Percentiles rank a stretch among this genome's conserved stretches.
Conservation (phyloP, 2,797 vertebrate genomes). For the Paedocypris micromegethes region DNA sequence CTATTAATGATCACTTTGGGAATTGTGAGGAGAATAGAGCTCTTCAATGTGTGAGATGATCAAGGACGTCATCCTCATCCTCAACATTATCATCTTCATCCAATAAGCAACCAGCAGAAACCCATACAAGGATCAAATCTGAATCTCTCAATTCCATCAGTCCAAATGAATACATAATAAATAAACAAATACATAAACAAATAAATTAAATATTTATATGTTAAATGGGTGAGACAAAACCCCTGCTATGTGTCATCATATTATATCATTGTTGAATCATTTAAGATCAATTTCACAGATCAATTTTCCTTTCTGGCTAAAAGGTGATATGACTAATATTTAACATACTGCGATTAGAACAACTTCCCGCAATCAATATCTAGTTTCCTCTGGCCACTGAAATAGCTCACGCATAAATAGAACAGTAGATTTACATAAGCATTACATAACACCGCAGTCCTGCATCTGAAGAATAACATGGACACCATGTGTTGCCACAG, state of each 20-base stretch:
- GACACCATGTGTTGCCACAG: conserved; percentile 42
- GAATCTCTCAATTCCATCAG: no score
- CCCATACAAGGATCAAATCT: not conserved
- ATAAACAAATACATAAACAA: no score
- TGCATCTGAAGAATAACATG: conserved; percentile 41
- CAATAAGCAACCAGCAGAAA: conserved; percentile 38
- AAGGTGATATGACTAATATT: conserved; percentile 36
- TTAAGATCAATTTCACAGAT: not conserved
- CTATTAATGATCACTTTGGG: conserved; percentile 40
- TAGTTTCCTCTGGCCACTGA: conserved; percentile 35
- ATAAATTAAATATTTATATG: no score
- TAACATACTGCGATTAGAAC: conserved; percentile 42
- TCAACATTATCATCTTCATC: conserved; percentile 24
- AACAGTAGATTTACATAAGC: conserved; percentile 48
- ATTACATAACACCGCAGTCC: conserved; percentile 48
- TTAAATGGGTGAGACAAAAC: no score
- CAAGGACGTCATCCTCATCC: conserved; percentile 14
- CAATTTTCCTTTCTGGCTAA: conserved; percentile 9
- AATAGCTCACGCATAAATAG: conserved; percentile 40
- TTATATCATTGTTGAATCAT: no score
- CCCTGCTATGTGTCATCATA: no score
- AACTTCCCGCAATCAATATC: conserved; percentile 43
- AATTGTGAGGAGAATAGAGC: conserved; percentile 50
- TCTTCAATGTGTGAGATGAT: conserved; percentile 43
- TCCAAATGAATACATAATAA: no score